phyloP scores from a whole-genome alignment of 2,113 vertebrate species.

The Puntigrus tetrazona region DNA sequence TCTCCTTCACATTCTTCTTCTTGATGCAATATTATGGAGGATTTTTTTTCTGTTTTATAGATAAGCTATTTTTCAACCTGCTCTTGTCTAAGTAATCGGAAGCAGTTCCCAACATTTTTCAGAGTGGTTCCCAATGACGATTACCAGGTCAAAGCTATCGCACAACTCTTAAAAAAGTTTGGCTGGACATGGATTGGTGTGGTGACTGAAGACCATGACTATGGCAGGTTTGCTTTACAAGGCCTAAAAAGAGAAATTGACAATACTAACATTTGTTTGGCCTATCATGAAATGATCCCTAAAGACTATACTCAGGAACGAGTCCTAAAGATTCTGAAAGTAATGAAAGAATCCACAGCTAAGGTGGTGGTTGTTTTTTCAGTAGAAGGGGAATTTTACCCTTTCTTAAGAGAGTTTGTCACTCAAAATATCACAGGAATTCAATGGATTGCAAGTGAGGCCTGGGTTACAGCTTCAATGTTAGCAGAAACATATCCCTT shows the following conservation, averaged over 20 bases:
- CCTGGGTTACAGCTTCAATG: constrained; percentile 76
- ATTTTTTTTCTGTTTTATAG: constrained; percentile 43
- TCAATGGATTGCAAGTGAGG: constrained; percentile 80
- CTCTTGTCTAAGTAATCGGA: constrained; percentile 72
- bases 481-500: constrained; percentile 71
- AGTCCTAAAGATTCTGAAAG: constrained; percentile 64
- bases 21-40: not conserved
- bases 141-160: constrained; percentile 71
- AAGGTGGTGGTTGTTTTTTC: constrained; percentile 76
- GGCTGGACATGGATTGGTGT: constrained; percentile 66
- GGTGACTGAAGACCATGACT: constrained; percentile 63
- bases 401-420: constrained; percentile 72
- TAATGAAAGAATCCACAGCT: constrained; percentile 72
- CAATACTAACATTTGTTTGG: constrained; percentile 60
- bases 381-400: constrained; percentile 75
- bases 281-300: constrained; percentile 65
- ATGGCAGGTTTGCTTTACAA: constrained; percentile 62
- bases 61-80: constrained; percentile 77
- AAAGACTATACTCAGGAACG: constrained; percentile 57
- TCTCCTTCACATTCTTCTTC: not conserved
- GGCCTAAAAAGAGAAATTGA: constrained; percentile 58
- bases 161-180: constrained; percentile 60
- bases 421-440: constrained; percentile 76
- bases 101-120: constrained; percentile 74
- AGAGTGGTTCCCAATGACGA: constrained; percentile 76